Conservation (phyloP, 2,113 vertebrate genomes). For the zebrafish (Danio rerio) region GRCz12tu NC_133181.1:26423001-26423500, state of each 20-base stretch:
- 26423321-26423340: constrained; percentile 1
- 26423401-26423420: constrained; percentile 7
- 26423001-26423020: neutral
- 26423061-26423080: constrained; percentile 24
- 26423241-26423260: constrained; percentile 1
- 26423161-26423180: constrained; percentile 23
- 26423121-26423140: constrained; percentile 39
- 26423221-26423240: neutral
- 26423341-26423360: neutral
- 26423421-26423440: neutral
- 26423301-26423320: neutral
- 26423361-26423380: neutral
- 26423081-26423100: neutral
- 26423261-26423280: constrained; percentile 3
- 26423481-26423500: neutral
- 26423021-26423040: constrained; percentile 2
- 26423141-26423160: constrained; percentile 30
- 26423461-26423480: constrained; percentile 10
- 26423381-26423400: neutral
- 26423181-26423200: constrained; percentile 41
- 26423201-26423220: constrained; percentile 31
- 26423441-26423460: neutral
- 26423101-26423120: neutral
- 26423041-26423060: constrained; percentile 10
- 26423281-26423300: constrained; percentile 6